These are phyloP conservation scores for Sinocyclocheilus anshuiensis DNA, from an alignment of 2,113 vertebrate genomes.

Conservation along the genomic window DNA sequence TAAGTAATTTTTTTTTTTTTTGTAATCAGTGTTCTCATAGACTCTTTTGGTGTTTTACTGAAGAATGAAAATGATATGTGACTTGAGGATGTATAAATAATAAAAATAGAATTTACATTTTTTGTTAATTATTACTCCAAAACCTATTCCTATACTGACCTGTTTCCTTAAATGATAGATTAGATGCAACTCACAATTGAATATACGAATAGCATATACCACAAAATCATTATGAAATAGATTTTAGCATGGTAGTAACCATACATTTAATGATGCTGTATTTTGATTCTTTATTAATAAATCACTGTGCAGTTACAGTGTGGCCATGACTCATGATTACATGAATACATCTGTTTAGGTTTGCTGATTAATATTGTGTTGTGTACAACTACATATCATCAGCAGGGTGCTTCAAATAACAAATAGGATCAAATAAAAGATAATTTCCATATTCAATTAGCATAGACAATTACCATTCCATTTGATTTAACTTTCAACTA, in stretches of 20 bases:
- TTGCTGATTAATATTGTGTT: not conserved
- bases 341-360: not conserved
- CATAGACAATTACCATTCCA: constrained; percentile 33
- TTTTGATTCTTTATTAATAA: not conserved
- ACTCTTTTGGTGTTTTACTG: not conserved
- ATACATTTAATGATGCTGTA: not conserved
- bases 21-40: too few species aligned
- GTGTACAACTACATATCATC: not conserved
- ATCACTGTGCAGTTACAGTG: not conserved
- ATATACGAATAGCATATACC: not conserved
- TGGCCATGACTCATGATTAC: too few species aligned
- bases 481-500: constrained; percentile 31
- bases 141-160: not conserved
- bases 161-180: not conserved
- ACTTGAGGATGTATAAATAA: not conserved
- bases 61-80: not conserved
- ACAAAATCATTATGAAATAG: constrained; percentile 1
- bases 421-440: constrained; percentile 19
- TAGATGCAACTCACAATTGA: not conserved
- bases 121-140: not conserved
- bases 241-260: not conserved
- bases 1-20: too few species aligned
- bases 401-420: constrained; percentile 20
- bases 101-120: not conserved
- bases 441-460: constrained; percentile 42